A percentile compares a stretch with the other conserved stretches of the same genome.
Evolutionary conservation across 2,113 vertebrate genomes (phyloP).

Genomic region (Bagarius yarrelli): DNA sequence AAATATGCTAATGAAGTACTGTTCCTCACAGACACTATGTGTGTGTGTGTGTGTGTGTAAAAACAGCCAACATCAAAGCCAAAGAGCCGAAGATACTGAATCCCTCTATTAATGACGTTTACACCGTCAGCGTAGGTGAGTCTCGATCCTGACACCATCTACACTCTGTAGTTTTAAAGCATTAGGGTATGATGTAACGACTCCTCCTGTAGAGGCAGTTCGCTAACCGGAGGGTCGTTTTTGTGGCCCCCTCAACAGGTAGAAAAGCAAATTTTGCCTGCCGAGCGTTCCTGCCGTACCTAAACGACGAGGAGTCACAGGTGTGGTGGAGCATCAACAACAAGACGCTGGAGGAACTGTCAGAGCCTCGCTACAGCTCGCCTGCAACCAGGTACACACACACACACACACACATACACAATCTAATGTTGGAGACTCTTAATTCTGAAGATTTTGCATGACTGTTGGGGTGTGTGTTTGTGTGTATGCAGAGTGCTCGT

Average conservation of each 20-base stretch:
- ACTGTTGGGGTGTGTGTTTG: background rate
- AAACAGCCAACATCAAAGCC: background rate
- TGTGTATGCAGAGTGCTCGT: slow-evolving; percentile 16
- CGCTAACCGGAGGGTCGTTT: no score
- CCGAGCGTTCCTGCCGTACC: slow-evolving; percentile 71
- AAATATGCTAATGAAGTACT: background rate
- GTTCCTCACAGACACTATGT: background rate
- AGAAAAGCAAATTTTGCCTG: slow-evolving; percentile 65
- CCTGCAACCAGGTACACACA: slow-evolving; percentile 57
- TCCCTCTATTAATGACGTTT: slow-evolving; percentile 46
- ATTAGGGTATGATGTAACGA: background rate
- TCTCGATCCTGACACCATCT: background rate
- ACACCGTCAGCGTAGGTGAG: slow-evolving; percentile 55
- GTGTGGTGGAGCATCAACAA: slow-evolving; percentile 93
- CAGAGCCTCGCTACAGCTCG: slow-evolving; percentile 64
- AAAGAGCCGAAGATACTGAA: slow-evolving; percentile 57
- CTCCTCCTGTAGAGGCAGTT: background rate
- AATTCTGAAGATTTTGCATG: background rate
- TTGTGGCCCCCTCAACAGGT: slow-evolving; percentile 57
- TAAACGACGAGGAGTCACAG: slow-evolving; percentile 64
- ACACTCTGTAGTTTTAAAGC: no score
- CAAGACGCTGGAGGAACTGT: slow-evolving; percentile 70
- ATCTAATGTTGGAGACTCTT: no score
- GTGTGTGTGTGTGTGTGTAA: slow-evolving; percentile 3
- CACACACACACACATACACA: slow-evolving; percentile 7